A percentile compares a stretch with the other conserved stretches of the same genome.
phyloP scores from a whole-genome alignment of 2,797 vertebrate species.

The Oreochromis grahami region DNA sequence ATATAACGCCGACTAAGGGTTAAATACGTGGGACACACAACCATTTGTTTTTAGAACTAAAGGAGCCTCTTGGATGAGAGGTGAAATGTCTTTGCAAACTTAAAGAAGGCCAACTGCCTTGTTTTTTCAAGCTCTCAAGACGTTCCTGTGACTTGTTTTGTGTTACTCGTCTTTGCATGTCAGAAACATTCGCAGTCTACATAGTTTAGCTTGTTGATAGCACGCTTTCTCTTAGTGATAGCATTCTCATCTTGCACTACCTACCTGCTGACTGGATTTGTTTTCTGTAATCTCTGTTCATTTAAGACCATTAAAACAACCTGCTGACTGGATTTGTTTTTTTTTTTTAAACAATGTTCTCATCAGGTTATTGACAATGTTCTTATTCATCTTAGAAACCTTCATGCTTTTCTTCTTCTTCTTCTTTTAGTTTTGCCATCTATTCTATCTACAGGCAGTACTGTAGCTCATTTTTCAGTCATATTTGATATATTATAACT shows the following conservation, averaged over 20 bases:
- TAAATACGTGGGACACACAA: neutral
- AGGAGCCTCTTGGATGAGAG: neutral
- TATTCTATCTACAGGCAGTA: neutral
- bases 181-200: neutral
- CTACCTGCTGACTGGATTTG: neutral
- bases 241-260: accelerated
- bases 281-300: neutral
- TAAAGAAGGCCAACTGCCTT: accelerated
- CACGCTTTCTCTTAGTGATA: neutral
- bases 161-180: neutral
- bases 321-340: too few species aligned
- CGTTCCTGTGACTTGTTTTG: neutral
- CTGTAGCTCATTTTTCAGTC: accelerated
- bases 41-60: neutral
- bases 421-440: neutral
- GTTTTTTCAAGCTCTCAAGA: neutral
- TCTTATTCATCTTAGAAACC: neutral
- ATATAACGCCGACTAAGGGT: neutral
- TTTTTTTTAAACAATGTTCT: too few species aligned
- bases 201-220: neutral
- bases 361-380: neutral
- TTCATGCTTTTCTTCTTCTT: neutral
- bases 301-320: neutral
- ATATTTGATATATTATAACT: neutral
- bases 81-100: neutral